Base-by-base conservation (phyloP, 2,888 invertebrate species). In the Cartodere bifasciata region DNA sequence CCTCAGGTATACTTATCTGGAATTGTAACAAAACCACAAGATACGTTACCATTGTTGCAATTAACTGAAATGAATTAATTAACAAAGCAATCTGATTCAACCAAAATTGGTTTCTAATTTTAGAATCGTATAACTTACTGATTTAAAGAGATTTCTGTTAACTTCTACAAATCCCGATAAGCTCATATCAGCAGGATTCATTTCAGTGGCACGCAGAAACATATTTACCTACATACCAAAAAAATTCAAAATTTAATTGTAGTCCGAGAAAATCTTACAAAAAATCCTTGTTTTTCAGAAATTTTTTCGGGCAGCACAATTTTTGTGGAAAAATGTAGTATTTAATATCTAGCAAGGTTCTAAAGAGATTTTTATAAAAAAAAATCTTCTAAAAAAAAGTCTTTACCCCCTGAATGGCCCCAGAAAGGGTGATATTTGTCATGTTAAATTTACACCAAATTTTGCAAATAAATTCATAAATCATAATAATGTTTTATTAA, bases 31-130 rank as follows among this genome's bases (percentile, higher is more conserved):
- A 52, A 15, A 80, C 80, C 11, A 80, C 79, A 39, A 80, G 55
- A 55, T 80, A 80, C 0, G 80, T 80, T 16, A 79, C 79, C 80
- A 80, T 79, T 13, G 79, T 79, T 4, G 79, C 77, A 38, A 79
- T 54, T 6, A 80, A 58, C 71, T 78, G 58, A 29, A 60, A 64
- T 41, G 36, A 35, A n/a, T n/a, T n/a, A n/a, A n/a, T n/a, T n/a
- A n/a, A n/a, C n/a, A n/a, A n/a, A 13, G 13, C n/a, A 17, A n/a
- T 29, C 15, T 11, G 13, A 23, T 11, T 16, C 23, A 14, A 13
- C 5, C 16, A 2, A 4, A 29, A 13, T 21, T 16, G n/a, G 4
- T 23, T 7, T n/a, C n/a, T n/a, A n/a, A n/a, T n/a, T n/a, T n/a
- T n/a, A n/a, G n/a, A n/a, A n/a, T n/a, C n/a, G n/a, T n/a, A n/a